Conservation (phyloP, 2,113 vertebrate species). For the Gnathonemus longibarbis region DNA sequence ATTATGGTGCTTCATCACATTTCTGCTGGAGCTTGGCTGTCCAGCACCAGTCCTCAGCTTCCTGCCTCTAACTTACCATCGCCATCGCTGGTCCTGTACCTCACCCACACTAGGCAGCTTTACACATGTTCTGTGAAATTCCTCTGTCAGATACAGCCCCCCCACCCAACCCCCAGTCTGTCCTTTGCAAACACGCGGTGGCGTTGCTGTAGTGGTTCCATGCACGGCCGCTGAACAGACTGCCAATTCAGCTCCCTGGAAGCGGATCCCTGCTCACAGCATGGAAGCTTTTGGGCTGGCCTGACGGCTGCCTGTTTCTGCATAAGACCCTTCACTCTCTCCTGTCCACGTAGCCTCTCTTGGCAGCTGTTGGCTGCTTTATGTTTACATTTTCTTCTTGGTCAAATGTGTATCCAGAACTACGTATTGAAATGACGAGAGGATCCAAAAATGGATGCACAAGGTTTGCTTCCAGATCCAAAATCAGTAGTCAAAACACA, state of each 20-base stretch:
- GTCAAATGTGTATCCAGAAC: background rate
- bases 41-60: background rate
- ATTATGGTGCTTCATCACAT: background rate
- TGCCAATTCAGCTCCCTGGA: constrained; percentile 55
- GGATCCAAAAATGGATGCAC: background rate
- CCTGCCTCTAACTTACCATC: background rate
- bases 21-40: background rate
- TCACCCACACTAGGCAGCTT: constrained; percentile 1
- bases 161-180: constrained; percentile 35
- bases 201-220: constrained; percentile 43
- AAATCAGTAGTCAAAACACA: background rate
- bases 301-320: background rate
- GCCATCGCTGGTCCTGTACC: background rate
- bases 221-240: constrained; percentile 59
- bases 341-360: background rate
- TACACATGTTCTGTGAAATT: constrained; percentile 44
- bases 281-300: constrained; percentile 45
- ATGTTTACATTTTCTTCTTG: background rate
- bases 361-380: background rate
- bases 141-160: constrained; percentile 51
- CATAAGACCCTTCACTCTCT: constrained; percentile 1
- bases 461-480: background rate
- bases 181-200: constrained; percentile 58
- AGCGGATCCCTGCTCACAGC: constrained; percentile 51
- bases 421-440: background rate